Conservation (phyloP, 2,113 vertebrate genomes). For the Pristiophorus japonicus region DNA sequence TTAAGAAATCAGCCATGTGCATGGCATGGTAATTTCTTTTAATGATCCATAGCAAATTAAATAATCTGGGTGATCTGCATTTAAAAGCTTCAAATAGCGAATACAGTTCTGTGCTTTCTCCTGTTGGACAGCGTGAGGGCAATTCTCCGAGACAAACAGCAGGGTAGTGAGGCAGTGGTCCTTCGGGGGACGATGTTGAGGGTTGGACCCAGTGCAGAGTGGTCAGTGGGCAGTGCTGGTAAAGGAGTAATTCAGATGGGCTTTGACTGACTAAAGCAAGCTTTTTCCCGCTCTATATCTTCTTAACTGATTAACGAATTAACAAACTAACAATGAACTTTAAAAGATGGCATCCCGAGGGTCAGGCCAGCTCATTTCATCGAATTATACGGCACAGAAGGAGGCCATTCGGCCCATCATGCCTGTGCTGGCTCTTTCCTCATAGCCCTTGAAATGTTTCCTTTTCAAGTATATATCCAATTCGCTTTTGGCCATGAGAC, state of each 20-base stretch:
- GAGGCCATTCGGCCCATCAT: background rate
- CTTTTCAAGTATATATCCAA: no score
- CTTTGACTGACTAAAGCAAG: background rate
- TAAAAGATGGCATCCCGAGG: background rate
- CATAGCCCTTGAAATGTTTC: background rate
- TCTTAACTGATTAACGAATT: background rate
- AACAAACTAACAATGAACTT: background rate
- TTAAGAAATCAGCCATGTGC: slow-evolving; percentile 35
- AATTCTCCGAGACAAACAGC: no score
- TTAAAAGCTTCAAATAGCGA: background rate
- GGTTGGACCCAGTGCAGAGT: background rate
- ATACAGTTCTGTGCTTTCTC: background rate
- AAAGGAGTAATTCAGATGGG: slow-evolving; percentile 13
- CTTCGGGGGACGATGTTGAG: background rate
- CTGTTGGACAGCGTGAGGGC: no score
- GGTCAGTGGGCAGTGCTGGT: background rate
- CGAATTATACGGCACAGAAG: background rate
- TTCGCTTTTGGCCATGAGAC: no score
- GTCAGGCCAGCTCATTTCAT: background rate
- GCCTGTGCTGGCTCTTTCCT: background rate
- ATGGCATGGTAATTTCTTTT: slow-evolving; percentile 30
- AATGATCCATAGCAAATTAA: slow-evolving; percentile 42
- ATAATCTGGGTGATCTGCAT: background rate
- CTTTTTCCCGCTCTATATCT: background rate
- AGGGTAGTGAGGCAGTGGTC: no score